Percentiles rank a stretch among this genome's conserved stretches.
These are phyloP conservation scores for Caprella mutica DNA, from an alignment of 2,888 invertebrate species.

Conservation along the genomic window DNA sequence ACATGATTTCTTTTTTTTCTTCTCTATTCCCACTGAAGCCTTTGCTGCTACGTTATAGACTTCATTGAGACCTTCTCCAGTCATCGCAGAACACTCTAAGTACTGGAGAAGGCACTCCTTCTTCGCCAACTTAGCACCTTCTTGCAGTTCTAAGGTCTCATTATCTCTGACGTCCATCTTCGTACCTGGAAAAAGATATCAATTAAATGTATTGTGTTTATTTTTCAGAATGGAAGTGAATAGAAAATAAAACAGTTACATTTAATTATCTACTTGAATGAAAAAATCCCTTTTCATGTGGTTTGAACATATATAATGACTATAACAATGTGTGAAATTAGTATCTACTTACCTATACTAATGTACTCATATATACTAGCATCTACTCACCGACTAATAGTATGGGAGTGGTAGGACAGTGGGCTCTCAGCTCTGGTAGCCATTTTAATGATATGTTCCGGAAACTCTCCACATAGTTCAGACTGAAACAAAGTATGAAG, in stretches of 20 bases:
- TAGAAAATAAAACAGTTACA: too few species aligned
- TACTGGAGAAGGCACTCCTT: constrained; percentile 22
- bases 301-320: too few species aligned
- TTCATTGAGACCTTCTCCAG: constrained; percentile 22
- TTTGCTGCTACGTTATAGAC: constrained; percentile 23
- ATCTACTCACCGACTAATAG: constrained; percentile 13
- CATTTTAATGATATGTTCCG: constrained; percentile 29
- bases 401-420: constrained; percentile 9
- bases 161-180: constrained; percentile 22
- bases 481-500: constrained; percentile 29
- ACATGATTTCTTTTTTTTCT: too few species aligned
- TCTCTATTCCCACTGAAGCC: constrained; percentile 26
- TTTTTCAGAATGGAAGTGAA: too few species aligned
- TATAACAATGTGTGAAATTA: too few species aligned
- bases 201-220: too few species aligned
- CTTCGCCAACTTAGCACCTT: constrained; percentile 21
- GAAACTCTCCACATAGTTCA: constrained; percentile 24
- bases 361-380: too few species aligned
- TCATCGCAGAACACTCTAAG: constrained; percentile 30
- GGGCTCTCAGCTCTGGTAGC: constrained; percentile 27
- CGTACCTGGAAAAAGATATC: constrained; percentile 18
- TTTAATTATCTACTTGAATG: too few species aligned
- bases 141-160: constrained; percentile 6
- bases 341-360: too few species aligned
- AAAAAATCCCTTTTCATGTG: too few species aligned